Evolutionary conservation across 2,113 vertebrate species (phyloP).

Genomic region (Corythoichthys intestinalis): DNA sequence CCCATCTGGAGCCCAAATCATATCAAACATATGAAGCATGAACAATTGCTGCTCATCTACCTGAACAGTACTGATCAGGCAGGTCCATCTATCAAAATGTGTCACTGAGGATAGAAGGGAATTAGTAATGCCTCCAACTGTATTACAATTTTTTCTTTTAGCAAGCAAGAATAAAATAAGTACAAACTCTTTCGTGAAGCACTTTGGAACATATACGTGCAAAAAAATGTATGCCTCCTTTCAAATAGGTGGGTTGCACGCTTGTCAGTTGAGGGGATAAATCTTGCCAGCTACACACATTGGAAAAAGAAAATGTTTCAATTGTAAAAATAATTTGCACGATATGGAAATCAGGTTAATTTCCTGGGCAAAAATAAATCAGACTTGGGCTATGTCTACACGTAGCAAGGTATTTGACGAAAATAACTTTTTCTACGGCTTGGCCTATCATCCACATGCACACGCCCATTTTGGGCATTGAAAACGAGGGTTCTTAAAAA

Average conservation of each 20-base stretch:
- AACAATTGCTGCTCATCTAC: not conserved
- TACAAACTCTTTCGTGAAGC: not conserved
- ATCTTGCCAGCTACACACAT: no score
- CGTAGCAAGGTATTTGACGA: no score
- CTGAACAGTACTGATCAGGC: not conserved
- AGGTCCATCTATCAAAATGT: not conserved
- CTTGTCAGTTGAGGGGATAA: not conserved
- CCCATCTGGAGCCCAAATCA: conserved; percentile 48
- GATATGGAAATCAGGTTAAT: no score
- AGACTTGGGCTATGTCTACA: no score
- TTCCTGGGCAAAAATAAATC: no score
- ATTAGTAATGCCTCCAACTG: not conserved
- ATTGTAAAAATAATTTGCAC: no score
- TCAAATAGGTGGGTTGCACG: not conserved
- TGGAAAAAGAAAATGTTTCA: no score
- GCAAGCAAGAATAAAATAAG: not conserved
- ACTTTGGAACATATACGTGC: not conserved
- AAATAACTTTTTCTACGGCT: no score
- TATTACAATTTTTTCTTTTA: not conserved
- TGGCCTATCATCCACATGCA: no score
- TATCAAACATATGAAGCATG: not conserved
- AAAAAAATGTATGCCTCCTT: not conserved
- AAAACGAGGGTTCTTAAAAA: no score
- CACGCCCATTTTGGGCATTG: no score
- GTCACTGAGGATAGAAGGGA: not conserved